A percentile compares a stretch with the other conserved stretches of the same genome.
phyloP scores from a whole-genome alignment of 2,888 invertebrate species.

The Leucophora obtusa region DNA sequence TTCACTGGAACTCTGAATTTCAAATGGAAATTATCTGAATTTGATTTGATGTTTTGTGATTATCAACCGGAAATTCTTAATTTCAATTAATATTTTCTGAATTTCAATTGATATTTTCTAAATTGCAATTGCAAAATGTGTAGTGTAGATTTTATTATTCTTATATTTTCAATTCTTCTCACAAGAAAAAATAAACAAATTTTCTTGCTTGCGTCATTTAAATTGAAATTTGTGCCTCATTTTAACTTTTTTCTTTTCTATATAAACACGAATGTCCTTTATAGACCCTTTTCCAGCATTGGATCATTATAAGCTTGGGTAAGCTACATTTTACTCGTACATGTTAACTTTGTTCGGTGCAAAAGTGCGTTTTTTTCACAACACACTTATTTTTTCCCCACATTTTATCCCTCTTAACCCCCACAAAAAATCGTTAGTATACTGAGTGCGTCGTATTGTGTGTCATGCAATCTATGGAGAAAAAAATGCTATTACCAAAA shows the following conservation, averaged over 20 bases:
- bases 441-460: constrained; percentile 20
- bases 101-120: no score
- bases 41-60: no score
- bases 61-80: no score
- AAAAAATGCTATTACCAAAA: constrained; percentile 1
- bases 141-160: background rate
- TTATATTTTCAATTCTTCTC: background rate
- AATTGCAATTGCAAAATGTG: no score
- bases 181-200: background rate
- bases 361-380: constrained; percentile 26
- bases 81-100: no score
- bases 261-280: constrained; percentile 9
- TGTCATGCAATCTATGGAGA: constrained; percentile 1
- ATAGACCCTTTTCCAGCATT: background rate
- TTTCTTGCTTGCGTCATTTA: constrained; percentile 3
- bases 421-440: background rate
- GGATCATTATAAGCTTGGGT: background rate
- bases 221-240: constrained; percentile 18
- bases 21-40: no score
- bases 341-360: background rate
- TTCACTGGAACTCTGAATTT: no score
- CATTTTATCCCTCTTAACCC: background rate
- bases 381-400: background rate
- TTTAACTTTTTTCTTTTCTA: background rate
- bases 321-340: background rate